These are phyloP conservation scores for Scolopax rusticola DNA, from an alignment of 2,797 vertebrate species.

Conservation along the genomic window DNA sequence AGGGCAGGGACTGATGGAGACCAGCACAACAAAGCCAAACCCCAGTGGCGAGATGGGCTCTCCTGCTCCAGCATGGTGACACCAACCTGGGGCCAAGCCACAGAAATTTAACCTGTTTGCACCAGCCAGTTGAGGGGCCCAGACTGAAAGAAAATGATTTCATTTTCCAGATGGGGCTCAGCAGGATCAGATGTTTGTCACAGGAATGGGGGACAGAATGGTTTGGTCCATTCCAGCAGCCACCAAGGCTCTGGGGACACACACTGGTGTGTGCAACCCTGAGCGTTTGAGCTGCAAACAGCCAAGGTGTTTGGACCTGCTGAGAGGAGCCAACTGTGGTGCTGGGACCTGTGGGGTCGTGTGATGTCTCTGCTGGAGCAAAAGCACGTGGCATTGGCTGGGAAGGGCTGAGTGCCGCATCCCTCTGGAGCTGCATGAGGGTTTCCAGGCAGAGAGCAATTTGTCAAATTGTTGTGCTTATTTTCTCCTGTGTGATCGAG, in stretches of 20 bases:
- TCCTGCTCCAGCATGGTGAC: not conserved
- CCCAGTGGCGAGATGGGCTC: not conserved
- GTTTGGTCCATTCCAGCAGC: not conserved
- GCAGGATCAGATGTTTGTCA: not conserved
- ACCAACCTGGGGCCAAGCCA: not conserved
- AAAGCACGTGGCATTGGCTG: rapidly evolving
- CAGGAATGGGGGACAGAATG: not conserved
- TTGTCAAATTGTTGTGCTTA: not conserved
- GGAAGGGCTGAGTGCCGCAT: rapidly evolving
- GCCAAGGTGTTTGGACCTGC: rapidly evolving
- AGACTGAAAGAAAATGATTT: not conserved
- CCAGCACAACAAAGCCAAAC: not conserved
- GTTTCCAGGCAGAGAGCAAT: not conserved
- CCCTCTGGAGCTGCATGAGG: rapidly evolving
- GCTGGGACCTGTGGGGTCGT: rapidly evolving
- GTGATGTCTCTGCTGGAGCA: rapidly evolving
- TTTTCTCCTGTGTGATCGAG: not conserved
- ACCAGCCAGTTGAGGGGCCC: not conserved
- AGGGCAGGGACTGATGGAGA: not conserved
- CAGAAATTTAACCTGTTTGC: not conserved
- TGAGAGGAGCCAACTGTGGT: rapidly evolving
- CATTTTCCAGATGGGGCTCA: not conserved
- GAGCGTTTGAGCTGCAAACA: not conserved
- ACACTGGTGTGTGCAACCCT: rapidly evolving
- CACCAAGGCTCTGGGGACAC: not conserved